phyloP scores from a whole-genome alignment of 1,140 invertebrate species.

The Neodiprion pinetum region DNA sequence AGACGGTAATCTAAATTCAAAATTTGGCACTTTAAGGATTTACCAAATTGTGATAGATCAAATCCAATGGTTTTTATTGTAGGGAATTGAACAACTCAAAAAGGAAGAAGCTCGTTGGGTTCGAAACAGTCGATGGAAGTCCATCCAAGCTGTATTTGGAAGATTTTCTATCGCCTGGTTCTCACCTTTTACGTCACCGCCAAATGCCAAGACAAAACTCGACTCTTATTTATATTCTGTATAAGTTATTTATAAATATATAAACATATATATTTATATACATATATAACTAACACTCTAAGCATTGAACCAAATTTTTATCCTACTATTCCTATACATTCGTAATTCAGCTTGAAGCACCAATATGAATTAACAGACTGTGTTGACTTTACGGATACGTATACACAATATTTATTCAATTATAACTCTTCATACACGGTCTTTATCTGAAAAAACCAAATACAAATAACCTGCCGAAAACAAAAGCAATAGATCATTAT shows the following conservation, averaged over 20 bases:
- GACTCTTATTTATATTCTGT: constrained; percentile 81
- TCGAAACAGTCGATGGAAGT: constrained; percentile 91
- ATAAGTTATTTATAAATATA: constrained; percentile 46
- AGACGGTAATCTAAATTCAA: constrained; percentile 77
- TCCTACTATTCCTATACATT: no score
- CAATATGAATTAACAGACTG: no score
- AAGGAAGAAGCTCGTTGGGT: constrained; percentile 92
- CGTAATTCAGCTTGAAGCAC: no score
- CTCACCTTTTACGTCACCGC: constrained; percentile 86
- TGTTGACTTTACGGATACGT: no score
- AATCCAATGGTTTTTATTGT: constrained; percentile 35
- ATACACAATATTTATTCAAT: no score
- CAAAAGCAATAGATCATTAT: no score
- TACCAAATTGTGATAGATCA: constrained; percentile 3
- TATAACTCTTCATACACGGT: no score
- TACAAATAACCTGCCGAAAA: no score
- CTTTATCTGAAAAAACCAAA: no score
- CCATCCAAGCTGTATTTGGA: constrained; percentile 93
- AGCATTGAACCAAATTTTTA: no score
- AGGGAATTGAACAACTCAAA: constrained; percentile 95
- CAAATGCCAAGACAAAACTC: constrained; percentile 76
- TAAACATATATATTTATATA: no score
- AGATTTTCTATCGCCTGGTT: constrained; percentile 93
- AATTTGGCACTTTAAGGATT: not conserved
- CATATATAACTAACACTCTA: no score